A percentile compares a stretch with the other conserved stretches of the same genome.
Evolutionary conservation across 1,140 invertebrate species (phyloP).

Genomic region (Magallana ariakensis): DNA sequence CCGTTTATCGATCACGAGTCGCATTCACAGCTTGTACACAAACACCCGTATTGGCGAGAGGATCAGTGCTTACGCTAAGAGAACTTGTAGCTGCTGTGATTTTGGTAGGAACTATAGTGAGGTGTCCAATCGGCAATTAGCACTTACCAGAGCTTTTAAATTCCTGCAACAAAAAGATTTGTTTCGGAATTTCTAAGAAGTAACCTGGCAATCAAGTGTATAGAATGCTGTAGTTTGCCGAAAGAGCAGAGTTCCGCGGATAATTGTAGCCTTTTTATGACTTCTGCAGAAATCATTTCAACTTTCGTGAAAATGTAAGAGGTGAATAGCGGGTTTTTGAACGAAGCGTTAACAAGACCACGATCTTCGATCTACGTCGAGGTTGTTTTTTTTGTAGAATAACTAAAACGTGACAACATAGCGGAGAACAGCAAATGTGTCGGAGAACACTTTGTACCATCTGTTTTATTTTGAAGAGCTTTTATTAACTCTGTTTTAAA

Average conservation of each 20-base stretch:
- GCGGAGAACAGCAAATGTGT: not conserved
- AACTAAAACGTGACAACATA: conserved; percentile 12
- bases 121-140: not conserved
- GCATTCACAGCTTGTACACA: conserved; percentile 9
- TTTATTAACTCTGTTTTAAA: not conserved
- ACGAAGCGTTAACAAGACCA: conserved; percentile 8
- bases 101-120: not conserved
- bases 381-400: not conserved
- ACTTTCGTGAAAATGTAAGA: not conserved
- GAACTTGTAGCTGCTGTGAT: conserved; percentile 5
- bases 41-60: conserved; percentile 21
- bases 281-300: conserved; percentile 13
- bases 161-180: not conserved
- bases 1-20: not conserved
- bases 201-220: conserved; percentile 13
- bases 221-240: not conserved
- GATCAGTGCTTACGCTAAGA: not conserved
- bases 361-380: not conserved
- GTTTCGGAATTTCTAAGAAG: not conserved
- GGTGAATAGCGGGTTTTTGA: not conserved
- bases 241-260: not conserved
- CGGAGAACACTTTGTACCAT: not conserved
- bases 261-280: conserved; percentile 18
- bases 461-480: not conserved
- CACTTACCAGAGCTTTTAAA: not conserved